phyloP scores from a whole-genome alignment of 2,797 vertebrate species.

The Corythornis leucogaster region DNA sequence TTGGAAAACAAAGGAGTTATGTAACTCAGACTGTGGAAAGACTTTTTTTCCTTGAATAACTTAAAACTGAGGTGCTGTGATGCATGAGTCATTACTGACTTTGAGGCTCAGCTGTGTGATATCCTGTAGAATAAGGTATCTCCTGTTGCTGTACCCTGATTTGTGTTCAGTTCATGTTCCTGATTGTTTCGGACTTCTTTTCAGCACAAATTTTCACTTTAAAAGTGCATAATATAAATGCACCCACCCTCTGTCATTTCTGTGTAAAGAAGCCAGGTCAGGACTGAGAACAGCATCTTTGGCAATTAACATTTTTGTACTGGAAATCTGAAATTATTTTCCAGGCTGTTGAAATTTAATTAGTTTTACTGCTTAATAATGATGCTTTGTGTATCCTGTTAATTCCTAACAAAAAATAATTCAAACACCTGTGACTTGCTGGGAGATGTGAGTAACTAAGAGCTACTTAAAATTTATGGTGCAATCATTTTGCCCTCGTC shows the following conservation, averaged over 20 bases:
- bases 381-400: not conserved
- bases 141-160: not conserved
- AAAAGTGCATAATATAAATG: not conserved
- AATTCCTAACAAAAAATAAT: constrained; percentile 6
- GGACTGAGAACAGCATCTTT: not conserved
- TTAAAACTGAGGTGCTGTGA: not conserved
- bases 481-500: not conserved
- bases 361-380: not conserved
- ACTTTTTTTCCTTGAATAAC: not conserved
- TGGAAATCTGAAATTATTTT: constrained; percentile 30
- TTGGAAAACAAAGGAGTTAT: not conserved
- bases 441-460: not conserved
- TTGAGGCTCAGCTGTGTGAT: not conserved
- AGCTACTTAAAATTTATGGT: not conserved
- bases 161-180: not conserved
- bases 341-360: constrained; percentile 16
- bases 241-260: not conserved
- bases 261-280: not conserved
- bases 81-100: fast-evolving
- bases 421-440: not conserved
- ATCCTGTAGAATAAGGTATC: not conserved
- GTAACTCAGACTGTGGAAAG: not conserved
- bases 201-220: not conserved
- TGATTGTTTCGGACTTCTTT: not conserved
- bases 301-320: not conserved